phyloP scores from a whole-genome alignment of 2,888 invertebrate species.

The Ametastegia equiseti region DNA sequence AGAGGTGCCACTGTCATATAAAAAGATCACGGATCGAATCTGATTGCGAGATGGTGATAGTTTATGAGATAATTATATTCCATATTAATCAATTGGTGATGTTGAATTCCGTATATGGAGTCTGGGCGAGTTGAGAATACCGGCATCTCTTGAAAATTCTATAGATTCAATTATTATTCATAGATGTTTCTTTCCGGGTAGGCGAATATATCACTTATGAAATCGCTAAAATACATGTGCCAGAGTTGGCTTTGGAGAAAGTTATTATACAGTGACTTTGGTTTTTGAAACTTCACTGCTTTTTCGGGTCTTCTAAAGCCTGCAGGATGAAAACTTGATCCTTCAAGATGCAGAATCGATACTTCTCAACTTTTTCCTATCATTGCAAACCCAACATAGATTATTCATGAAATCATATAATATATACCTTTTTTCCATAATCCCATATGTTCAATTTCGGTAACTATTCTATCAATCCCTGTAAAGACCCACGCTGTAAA shows the following conservation, averaged over 20 bases:
- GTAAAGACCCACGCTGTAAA: too few relatives aligned
- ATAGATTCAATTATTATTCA: slow-evolving; percentile 1
- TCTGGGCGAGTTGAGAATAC: too few relatives aligned
- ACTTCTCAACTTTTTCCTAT: background rate
- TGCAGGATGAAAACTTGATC: background rate
- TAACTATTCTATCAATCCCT: too few relatives aligned
- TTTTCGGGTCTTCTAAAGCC: background rate
- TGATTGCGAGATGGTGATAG: too few relatives aligned
- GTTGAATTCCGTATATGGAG: too few relatives aligned
- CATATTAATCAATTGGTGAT: too few relatives aligned
- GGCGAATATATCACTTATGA: background rate
- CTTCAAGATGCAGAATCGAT: background rate
- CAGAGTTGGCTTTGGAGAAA: background rate
- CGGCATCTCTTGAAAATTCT: background rate
- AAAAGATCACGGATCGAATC: too few relatives aligned
- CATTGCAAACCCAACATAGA: background rate
- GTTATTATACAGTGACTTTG: background rate
- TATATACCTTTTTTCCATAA: background rate
- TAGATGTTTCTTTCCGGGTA: background rate
- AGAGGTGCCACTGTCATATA: too few relatives aligned
- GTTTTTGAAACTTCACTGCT: background rate
- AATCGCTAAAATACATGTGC: background rate
- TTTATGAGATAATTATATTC: too few relatives aligned
- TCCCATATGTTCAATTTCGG: background rate
- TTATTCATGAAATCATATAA: background rate